A percentile compares a stretch with the other conserved stretches of the same genome.
These are phyloP conservation scores for Coccyzus lansbergi DNA, from an alignment of 2,797 vertebrate species.

Conservation along the genomic window DNA sequence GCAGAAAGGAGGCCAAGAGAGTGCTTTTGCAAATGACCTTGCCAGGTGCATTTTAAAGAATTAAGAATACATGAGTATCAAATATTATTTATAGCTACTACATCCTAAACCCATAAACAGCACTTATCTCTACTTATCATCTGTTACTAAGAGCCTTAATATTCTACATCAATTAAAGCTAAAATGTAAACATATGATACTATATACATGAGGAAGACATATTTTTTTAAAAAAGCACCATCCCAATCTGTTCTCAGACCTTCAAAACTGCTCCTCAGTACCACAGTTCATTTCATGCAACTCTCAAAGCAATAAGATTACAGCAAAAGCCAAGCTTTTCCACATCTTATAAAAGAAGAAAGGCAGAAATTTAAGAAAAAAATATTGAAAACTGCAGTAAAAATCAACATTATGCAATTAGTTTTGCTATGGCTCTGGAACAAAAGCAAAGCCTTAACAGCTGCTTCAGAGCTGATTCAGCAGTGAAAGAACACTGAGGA, in stretches of 20 bases:
- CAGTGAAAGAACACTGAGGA: not conserved
- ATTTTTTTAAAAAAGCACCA: fast-evolving
- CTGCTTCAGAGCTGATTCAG: slow-evolving; percentile 37
- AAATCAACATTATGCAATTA: not conserved
- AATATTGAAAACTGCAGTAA: not conserved
- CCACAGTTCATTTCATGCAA: not conserved
- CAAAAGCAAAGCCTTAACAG: slow-evolving; percentile 8
- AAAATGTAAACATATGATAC: not conserved
- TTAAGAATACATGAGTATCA: not conserved
- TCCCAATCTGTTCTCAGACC: not conserved
- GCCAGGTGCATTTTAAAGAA: not conserved
- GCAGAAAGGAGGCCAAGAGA: slow-evolving; percentile 34
- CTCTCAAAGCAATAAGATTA: not conserved
- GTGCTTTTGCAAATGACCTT: not conserved
- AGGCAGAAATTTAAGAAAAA: not conserved
- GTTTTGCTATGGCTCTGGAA: not conserved
- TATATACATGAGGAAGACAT: not conserved
- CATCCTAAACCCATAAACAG: not conserved
- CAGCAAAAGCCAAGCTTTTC: not conserved
- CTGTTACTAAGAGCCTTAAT: not conserved
- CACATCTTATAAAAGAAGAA: not conserved
- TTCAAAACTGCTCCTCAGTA: not conserved
- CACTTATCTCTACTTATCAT: not conserved
- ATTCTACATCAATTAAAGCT: not conserved
- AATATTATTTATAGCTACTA: not conserved